Evolutionary conservation across 2,113 vertebrate genomes (phyloP).

Genomic region (rabbit (Oryctolagus cuniculus)): mOryCun1.1 NC_091444.1:17825501-17826000

Average conservation of each 20-base stretch:
- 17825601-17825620: neutral
- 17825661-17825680: fast-evolving
- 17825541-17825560: neutral
- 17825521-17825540: neutral
- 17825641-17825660: neutral
- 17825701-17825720: neutral
- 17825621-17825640: neutral
- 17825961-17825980: neutral
- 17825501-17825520: neutral
- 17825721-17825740: neutral
- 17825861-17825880: neutral
- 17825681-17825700: neutral
- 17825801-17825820: neutral
- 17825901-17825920: neutral
- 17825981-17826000: neutral
- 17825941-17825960: neutral
- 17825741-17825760: neutral
- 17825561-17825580: neutral
- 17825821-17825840: neutral
- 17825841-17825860: neutral
- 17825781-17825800: neutral
- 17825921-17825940: neutral
- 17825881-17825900: neutral
- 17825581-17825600: neutral
- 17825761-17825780: neutral